Evolutionary conservation across 2,888 invertebrate species (phyloP).

Genomic region (Opisthograptis luteolata): DNA sequence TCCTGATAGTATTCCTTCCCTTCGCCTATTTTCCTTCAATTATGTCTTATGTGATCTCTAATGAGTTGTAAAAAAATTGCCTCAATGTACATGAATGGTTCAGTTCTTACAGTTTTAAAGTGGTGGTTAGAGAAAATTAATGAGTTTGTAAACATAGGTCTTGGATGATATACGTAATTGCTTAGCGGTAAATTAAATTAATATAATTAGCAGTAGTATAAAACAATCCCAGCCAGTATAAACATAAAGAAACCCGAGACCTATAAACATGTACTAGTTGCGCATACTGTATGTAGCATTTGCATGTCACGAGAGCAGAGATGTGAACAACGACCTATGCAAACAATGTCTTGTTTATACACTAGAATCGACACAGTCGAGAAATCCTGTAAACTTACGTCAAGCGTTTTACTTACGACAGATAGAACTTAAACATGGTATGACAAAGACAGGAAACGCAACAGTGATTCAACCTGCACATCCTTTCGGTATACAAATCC

Average conservation of each 20-base stretch:
- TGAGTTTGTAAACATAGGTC: slow-evolving; percentile 9
- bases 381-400: slow-evolving; percentile 12
- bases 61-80: no score
- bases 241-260: slow-evolving; percentile 25
- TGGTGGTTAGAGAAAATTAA: no score
- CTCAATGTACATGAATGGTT: no score
- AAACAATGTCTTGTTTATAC: slow-evolving; percentile 17
- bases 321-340: slow-evolving; percentile 14
- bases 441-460: slow-evolving; percentile 60
- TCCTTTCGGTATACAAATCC: slow-evolving; percentile 58
- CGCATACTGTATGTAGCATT: slow-evolving; percentile 21
- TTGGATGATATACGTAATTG: slow-evolving; percentile 1
- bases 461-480: slow-evolving; percentile 59
- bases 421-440: slow-evolving; percentile 46
- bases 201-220: background rate
- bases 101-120: no score
- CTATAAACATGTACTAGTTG: slow-evolving; percentile 6
- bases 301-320: slow-evolving; percentile 22
- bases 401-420: slow-evolving; percentile 35
- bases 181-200: slow-evolving; percentile 9
- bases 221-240: slow-evolving; percentile 6
- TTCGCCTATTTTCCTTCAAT: no score
- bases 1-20: no score
- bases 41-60: no score
- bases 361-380: slow-evolving; percentile 20